Percentiles rank a stretch among this genome's conserved stretches.
Conservation (phyloP, 2,888 invertebrate genomes). For the Hirtodrosophila histrioides region DNA sequence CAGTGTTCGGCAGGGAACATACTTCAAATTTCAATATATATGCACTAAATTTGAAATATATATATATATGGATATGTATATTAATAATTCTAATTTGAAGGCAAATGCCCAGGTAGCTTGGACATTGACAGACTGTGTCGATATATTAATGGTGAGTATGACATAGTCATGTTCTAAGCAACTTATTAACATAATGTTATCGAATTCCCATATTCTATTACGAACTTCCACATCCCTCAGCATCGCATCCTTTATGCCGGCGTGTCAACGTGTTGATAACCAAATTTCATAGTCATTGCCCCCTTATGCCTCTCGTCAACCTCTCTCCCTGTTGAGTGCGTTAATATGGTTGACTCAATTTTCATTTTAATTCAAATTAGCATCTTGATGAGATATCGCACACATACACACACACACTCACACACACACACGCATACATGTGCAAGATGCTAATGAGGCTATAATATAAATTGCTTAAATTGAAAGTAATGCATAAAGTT, state of each 20-base stretch:
- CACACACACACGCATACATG: conserved; percentile 20
- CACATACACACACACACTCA: conserved; percentile 19
- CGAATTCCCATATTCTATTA: conserved; percentile 4
- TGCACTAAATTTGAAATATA: neutral
- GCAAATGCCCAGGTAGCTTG: conserved; percentile 1
- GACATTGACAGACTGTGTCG: neutral
- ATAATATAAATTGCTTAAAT: conserved; percentile 78
- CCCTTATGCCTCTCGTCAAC: conserved; percentile 2
- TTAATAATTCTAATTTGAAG: conserved; percentile 23
- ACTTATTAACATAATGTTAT: conserved; percentile 2
- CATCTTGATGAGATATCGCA: conserved; percentile 57
- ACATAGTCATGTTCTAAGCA: neutral
- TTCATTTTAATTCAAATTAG: conserved; percentile 73
- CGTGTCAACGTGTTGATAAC: conserved; percentile 40
- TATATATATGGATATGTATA: neutral
- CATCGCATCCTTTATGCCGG: conserved; percentile 10
- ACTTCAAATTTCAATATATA: neutral
- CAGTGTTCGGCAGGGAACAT: conserved; percentile 22
- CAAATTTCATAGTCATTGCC: conserved; percentile 38
- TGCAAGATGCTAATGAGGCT: conserved; percentile 66
- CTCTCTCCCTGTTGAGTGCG: conserved; percentile 25
- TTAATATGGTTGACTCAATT: conserved; percentile 70
- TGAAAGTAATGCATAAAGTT: conserved; percentile 76
- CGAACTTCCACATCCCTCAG: no score
- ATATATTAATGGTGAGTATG: neutral